Base-by-base conservation (phyloP, 2,888 invertebrate species). In the Agrochola circellaris region DNA sequence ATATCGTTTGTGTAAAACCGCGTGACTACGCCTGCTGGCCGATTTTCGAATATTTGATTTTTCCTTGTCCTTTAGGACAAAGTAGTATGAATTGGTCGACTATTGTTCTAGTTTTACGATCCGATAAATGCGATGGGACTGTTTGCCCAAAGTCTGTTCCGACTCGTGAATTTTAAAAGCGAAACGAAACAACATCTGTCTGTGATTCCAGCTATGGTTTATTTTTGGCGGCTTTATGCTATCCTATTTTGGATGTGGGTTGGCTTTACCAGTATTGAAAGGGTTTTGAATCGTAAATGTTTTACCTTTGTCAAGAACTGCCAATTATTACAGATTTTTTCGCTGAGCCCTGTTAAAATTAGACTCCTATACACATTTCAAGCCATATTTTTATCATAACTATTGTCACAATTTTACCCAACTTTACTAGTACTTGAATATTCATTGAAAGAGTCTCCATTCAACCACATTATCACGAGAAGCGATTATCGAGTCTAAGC, bases 131-230 rank as follows among this genome's bases (percentile, higher is more conserved):
- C 34, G 69, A 45, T n/a, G 45, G 75, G 83, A 84, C 84, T 88
- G 87, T 90, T 88, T 88, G 87, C 76, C 56, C 81, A 73, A 77
- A 83, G 88, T 89, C 87, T 88, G 88, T 87, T 87, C 85, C 65
- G 81, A 82, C 83, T 89, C 82, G 85, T 91, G 89, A 91, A 92
- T 92, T 91, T 91, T 88, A 88, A 90, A 91, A 90, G 85, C 84
- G 79, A 85, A 86, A 79, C 87, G 87, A 71, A 90, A 89, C 92
- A 90, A 89, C 92, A 90, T 90, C 89, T 91, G 90, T 87, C 87
- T 85, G 82, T 83, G 81, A 86, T 86, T 86, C 75, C 76, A 78
- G 82, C 73, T 88, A 87, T 86, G 76, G 88, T 91, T 89, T 92
- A 90, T 92, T 92, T 92, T 87, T 81, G 88, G 79, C 88, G 83